Base-by-base conservation (phyloP, 2,797 vertebrate genomes). In the Microcaecilia unicolor region DNA sequence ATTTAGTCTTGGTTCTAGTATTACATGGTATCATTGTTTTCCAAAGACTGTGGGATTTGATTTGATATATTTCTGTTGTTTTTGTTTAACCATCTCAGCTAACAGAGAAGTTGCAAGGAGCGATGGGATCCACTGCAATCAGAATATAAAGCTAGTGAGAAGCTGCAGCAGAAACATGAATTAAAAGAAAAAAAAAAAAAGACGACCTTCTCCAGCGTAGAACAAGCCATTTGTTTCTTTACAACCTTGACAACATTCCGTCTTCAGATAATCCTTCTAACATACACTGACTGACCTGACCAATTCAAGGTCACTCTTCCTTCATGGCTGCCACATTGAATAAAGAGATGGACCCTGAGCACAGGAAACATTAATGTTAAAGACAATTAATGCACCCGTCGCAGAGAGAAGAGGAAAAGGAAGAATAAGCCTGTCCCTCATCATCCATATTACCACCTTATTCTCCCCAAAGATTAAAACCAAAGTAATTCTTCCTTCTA, bases 311-410 rank as follows among this genome's bases (percentile, higher is more conserved):
- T 10, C 4, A 37, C 21, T 11, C 32, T 45, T 11, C 18, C 2
- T 2, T n/a, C n/a, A n/a, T n/a, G n/a, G 12, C 6, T 18, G 30
- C 37, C 35, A n/a, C 28, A 34, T 11, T 33, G 18, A 22, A 15
- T 30, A 4, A 6, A 28, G 4, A 4, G n/a, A n/a, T n/a, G n/a
- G n/a, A n/a, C n/a, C n/a, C n/a, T n/a, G 4, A 6, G 4, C 16
- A 6, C 4, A 2, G 0, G 4, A 17, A 22, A 11, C 15, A 9
- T 9, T 9, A 25, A 7, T 23, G n/a, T 1, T 12, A 0, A 12
- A 10, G 8, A 22, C 26, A 39, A 44, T 15, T 16, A 19, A 16
- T 8, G 18, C 2, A 37, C 37, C 35, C 22, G 12, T 23, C 20
- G 19, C 8, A 16, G 22, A n/a, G 7, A 28, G 0, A 22, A 4